phyloP scores from a whole-genome alignment of 2,113 vertebrate species.

The Aplodontia rufa region DNA sequence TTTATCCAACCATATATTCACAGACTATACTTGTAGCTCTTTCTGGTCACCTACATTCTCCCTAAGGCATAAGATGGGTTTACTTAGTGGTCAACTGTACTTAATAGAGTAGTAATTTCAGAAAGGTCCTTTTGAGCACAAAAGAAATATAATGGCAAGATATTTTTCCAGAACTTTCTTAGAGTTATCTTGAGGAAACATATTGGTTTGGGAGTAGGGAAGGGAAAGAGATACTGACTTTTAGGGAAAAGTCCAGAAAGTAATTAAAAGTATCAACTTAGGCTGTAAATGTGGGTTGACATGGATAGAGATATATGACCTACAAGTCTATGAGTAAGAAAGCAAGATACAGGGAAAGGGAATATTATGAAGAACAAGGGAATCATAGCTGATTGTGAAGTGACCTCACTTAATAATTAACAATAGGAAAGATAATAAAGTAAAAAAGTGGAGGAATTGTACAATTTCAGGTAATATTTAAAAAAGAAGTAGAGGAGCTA shows the following conservation, averaged over 20 bases:
- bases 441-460: background rate
- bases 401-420: background rate
- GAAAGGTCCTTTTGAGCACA: background rate
- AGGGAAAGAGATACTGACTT: background rate
- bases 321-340: background rate
- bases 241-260: background rate
- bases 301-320: background rate
- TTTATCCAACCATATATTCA: background rate
- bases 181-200: background rate
- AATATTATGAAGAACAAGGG: background rate
- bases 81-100: background rate
- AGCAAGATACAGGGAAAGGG: background rate
- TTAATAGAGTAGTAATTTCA: background rate
- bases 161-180: background rate
- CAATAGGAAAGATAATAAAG: background rate
- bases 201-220: background rate
- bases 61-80: background rate
- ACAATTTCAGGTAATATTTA: background rate
- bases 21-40: background rate
- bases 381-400: background rate
- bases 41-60: background rate
- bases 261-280: background rate
- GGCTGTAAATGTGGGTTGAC: background rate
- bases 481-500: too few relatives aligned
- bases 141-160: background rate